A percentile compares a stretch with the other conserved stretches of the same genome.
These are phyloP conservation scores for Copidosoma floridanum DNA, from an alignment of 1,140 invertebrate genomes.

Conservation along the genomic window DNA sequence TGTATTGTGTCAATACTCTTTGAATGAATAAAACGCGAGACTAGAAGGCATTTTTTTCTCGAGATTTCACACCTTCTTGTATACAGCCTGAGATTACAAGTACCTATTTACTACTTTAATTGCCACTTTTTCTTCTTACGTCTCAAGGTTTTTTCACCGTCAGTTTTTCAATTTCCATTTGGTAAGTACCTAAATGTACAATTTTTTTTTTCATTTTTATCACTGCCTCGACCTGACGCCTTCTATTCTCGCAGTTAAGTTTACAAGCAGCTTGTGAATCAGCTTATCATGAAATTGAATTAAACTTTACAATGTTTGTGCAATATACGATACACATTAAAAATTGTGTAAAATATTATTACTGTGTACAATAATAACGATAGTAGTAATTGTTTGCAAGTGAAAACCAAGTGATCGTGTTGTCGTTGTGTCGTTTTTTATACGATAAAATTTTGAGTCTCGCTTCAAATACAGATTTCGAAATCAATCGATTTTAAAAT, in stretches of 20 bases:
- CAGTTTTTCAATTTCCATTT: no score
- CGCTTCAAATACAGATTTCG: no score
- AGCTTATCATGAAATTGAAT: constrained; percentile 8
- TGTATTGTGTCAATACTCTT: no score
- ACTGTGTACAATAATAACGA: background rate
- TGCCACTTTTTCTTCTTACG: background rate
- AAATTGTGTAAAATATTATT: constrained; percentile 13
- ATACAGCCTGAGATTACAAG: no score
- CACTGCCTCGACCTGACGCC: no score
- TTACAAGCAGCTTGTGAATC: constrained; percentile 18
- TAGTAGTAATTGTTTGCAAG: background rate
- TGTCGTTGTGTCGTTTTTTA: constrained; percentile 1
- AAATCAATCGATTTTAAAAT: no score
- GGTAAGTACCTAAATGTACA: no score
- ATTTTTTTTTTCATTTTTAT: no score
- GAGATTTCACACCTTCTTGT: no score
- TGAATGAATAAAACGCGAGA: constrained; percentile 41
- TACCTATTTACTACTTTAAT: background rate
- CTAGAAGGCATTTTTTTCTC: constrained; percentile 39
- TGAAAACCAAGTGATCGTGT: constrained; percentile 4
- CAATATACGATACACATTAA: no score
- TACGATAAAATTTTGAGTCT: no score
- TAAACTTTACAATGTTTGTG: constrained; percentile 8
- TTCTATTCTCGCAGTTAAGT: constrained; percentile 16
- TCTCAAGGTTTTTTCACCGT: background rate